phyloP scores from a whole-genome alignment of 2,888 invertebrate genomes.

The Volucella inflata region DNA sequence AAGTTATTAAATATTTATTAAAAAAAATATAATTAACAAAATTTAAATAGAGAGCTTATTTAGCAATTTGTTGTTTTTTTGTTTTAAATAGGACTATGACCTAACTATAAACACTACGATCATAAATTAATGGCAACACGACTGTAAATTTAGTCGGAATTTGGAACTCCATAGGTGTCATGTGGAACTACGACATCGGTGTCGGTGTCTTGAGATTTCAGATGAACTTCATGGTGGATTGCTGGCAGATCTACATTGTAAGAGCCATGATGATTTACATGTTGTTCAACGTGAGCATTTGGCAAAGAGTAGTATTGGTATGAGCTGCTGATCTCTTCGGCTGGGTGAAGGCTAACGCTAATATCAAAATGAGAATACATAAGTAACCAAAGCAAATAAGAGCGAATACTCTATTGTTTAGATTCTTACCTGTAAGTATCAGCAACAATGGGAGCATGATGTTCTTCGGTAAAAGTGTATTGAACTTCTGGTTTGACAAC shows the following conservation, averaged over 20 bases:
- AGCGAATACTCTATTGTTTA: too few species aligned
- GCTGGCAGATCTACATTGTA: not conserved
- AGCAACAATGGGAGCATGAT: slow-evolving; percentile 37
- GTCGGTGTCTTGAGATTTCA: slow-evolving; percentile 9
- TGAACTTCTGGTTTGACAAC: slow-evolving; percentile 5
- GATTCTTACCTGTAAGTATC: slow-evolving; percentile 23
- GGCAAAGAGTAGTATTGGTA: slow-evolving; percentile 40
- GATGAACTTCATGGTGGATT: not conserved
- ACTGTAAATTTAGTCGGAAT: slow-evolving; percentile 15
- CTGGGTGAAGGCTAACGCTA: slow-evolving; percentile 41
- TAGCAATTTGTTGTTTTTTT: slow-evolving; percentile 2
- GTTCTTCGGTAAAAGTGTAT: slow-evolving; percentile 15
- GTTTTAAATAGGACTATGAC: slow-evolving; percentile 20
- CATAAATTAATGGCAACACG: not conserved
- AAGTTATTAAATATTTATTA: not conserved
- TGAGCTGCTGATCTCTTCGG: slow-evolving; percentile 11
- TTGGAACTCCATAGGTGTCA: slow-evolving; percentile 52
- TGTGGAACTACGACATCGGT: slow-evolving; percentile 42
- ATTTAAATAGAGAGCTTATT: slow-evolving; percentile 4
- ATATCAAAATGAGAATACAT: not conserved
- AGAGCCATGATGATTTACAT: not conserved
- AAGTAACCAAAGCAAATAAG: not conserved
- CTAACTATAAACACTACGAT: not conserved
- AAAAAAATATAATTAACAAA: not conserved
- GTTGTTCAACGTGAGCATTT: not conserved